Conservation (phyloP, 2,113 vertebrate genomes). For the Callospermophilus lateralis region DNA sequence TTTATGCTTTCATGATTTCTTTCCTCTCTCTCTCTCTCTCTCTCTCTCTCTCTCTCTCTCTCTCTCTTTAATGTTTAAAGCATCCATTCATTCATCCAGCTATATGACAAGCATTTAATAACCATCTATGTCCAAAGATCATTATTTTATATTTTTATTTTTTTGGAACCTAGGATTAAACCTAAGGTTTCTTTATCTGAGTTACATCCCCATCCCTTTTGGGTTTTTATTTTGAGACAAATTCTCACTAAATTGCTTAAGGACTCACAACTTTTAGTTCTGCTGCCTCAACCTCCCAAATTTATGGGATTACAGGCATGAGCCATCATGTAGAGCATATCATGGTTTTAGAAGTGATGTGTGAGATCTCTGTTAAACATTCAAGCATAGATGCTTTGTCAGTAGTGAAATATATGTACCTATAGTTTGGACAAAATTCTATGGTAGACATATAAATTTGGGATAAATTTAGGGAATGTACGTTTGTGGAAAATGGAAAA, state of each 20-base stretch:
- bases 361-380: not conserved
- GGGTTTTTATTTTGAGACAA: too few relatives aligned
- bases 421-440: not conserved
- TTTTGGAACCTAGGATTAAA: too few relatives aligned
- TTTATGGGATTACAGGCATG: too few relatives aligned
- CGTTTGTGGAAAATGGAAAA: not conserved
- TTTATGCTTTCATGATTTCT: not conserved
- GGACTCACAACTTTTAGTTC: too few relatives aligned
- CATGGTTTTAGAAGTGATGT: too few relatives aligned
- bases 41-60: too few relatives aligned
- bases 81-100: not conserved
- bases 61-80: not conserved
- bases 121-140: not conserved
- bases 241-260: too few relatives aligned
- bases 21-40: not conserved
- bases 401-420: rapidly evolving
- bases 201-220: too few relatives aligned
- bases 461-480: not conserved
- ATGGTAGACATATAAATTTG: not conserved
- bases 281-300: too few relatives aligned
- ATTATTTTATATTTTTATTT: not conserved
- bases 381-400: not conserved
- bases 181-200: too few relatives aligned
- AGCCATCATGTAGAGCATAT: too few relatives aligned
- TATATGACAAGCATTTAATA: not conserved